A percentile compares a stretch with the other conserved stretches of the same genome.
These are phyloP conservation scores for Dendrolimus punctatus DNA, from an alignment of 1,140 invertebrate genomes.

Conservation along the genomic window DNA sequence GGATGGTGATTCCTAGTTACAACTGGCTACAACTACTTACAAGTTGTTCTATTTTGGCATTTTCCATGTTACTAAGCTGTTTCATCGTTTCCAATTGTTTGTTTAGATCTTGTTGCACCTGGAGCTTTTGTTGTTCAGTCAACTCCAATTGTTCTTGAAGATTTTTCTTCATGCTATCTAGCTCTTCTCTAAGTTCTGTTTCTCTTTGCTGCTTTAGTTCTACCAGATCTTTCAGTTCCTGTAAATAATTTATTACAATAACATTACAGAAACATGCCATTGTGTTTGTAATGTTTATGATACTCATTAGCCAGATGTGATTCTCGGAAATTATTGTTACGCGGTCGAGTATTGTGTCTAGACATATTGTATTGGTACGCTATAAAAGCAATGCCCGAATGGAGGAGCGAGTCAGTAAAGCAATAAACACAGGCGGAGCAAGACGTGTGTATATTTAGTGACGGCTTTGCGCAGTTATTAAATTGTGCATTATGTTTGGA, in stretches of 20 bases:
- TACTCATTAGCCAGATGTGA: slow-evolving; percentile 1
- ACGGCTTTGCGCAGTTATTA: too few species aligned
- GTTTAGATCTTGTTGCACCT: slow-evolving; percentile 58
- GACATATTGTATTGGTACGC: too few species aligned
- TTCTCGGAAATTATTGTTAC: not conserved
- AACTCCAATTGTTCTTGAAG: slow-evolving; percentile 65
- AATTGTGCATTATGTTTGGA: too few species aligned
- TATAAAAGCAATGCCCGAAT: too few species aligned
- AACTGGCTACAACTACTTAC: slow-evolving; percentile 15
- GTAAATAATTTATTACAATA: slow-evolving; percentile 8
- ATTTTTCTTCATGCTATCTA: slow-evolving; percentile 62
- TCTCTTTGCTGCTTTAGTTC: slow-evolving; percentile 44
- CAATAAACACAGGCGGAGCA: too few species aligned
- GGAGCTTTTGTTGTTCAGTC: slow-evolving; percentile 61
- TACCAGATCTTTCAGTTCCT: slow-evolving; percentile 48
- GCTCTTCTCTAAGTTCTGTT: slow-evolving; percentile 36
- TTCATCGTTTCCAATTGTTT: slow-evolving; percentile 67
- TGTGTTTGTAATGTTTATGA: too few species aligned
- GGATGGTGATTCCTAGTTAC: too few species aligned
- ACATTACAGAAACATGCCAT: too few species aligned
- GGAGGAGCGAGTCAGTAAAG: too few species aligned
- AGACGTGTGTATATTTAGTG: too few species aligned
- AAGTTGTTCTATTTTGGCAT: slow-evolving; percentile 63
- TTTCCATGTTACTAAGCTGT: slow-evolving; percentile 63
- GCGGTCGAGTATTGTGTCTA: too few species aligned